These are phyloP conservation scores for Hydropsyche betteni DNA, from an alignment of 2,888 invertebrate species.

Conservation along the genomic window DNA sequence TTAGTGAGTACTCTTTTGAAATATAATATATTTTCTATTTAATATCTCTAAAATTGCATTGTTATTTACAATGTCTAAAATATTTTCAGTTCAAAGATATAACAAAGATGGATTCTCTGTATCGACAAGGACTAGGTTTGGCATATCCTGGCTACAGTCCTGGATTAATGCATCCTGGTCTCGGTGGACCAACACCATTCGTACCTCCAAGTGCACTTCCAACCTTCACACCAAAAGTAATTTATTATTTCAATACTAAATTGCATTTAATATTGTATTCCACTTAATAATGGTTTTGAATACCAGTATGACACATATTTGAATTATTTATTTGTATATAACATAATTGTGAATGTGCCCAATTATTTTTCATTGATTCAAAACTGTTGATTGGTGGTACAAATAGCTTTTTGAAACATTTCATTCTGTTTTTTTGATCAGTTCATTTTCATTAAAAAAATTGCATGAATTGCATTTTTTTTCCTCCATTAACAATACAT, in stretches of 20 bases:
- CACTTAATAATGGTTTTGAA: too few species aligned
- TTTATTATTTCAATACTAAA: constrained; percentile 39
- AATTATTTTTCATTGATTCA: too few species aligned
- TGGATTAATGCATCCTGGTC: constrained; percentile 80
- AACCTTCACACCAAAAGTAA: constrained; percentile 90
- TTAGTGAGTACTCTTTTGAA: constrained; percentile 51
- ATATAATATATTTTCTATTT: constrained; percentile 3
- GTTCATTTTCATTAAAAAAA: too few species aligned
- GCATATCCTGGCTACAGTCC: constrained; percentile 83
- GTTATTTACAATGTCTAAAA: constrained; percentile 33
- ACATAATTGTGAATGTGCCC: too few species aligned
- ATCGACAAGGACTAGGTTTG: constrained; percentile 79
- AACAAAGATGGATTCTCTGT: constrained; percentile 85
- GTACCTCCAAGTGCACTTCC: constrained; percentile 88
- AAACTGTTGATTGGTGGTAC: too few species aligned
- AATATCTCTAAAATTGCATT: neutral
- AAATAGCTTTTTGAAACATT: too few species aligned
- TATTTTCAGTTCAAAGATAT: constrained; percentile 82
- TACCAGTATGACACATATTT: too few species aligned
- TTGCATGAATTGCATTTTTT: too few species aligned
- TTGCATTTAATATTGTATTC: too few species aligned
- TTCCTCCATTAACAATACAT: too few species aligned
- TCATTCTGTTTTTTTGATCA: too few species aligned
- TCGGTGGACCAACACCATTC: constrained; percentile 83
- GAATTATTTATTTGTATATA: too few species aligned